phyloP scores from a whole-genome alignment of 1,140 invertebrate genomes.

The Microplitis demolitor region DNA sequence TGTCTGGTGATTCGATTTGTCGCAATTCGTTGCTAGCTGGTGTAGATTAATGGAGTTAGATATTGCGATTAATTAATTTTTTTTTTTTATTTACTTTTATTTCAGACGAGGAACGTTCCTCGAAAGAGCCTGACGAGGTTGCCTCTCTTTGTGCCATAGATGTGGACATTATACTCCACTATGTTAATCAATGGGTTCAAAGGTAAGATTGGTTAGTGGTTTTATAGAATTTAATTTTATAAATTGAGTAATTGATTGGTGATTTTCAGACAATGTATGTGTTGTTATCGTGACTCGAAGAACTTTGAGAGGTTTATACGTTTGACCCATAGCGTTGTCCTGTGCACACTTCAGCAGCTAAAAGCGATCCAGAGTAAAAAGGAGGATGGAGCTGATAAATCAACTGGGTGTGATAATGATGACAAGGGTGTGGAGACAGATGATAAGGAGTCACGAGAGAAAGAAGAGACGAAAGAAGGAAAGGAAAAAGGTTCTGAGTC shows the following conservation, averaged over 20 bases:
- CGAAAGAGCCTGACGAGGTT: conserved; percentile 54
- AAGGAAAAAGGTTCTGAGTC: conserved; percentile 30
- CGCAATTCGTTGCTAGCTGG: no score
- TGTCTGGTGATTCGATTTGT: no score
- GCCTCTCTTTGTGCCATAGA: conserved; percentile 49
- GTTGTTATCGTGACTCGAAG: conserved; percentile 86
- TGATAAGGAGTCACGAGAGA: not conserved
- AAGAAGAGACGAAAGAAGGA: conserved; percentile 26
- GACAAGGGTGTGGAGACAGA: not conserved
- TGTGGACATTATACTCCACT: conserved; percentile 56
- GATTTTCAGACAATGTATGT: conserved; percentile 83
- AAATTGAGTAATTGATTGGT: not conserved
- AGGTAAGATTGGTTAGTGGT: conserved; percentile 38
- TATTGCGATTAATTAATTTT: no score
- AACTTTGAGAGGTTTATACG: conserved; percentile 89
- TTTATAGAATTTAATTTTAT: not conserved
- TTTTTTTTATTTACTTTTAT: conserved; percentile 11
- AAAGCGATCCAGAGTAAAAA: conserved; percentile 71
- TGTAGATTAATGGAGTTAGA: no score
- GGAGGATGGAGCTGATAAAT: conserved; percentile 41
- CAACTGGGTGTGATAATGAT: conserved; percentile 31
- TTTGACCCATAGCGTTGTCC: conserved; percentile 81
- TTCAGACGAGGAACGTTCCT: conserved; percentile 55
- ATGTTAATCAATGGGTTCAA: conserved; percentile 60
- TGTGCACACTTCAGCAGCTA: conserved; percentile 74